Base-by-base conservation (phyloP, 53 echinoderm and acorn worm species). In the Echinarachnius parma region DNA sequence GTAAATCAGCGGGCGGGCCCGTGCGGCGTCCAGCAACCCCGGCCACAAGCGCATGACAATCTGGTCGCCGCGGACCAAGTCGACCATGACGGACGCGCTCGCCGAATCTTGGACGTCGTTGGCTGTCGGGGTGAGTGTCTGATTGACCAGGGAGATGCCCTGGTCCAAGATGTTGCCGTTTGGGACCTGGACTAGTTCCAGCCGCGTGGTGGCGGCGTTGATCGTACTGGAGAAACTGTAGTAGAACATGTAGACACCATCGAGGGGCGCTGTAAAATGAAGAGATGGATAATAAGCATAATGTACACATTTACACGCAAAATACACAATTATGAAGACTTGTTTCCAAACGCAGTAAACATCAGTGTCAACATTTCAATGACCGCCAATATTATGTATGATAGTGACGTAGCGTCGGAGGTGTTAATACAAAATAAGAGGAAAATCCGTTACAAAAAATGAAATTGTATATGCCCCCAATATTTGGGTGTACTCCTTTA, bases 231-330 rank as follows among this genome's bases (percentile, higher is more conserved):
- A 48, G 48, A 66, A 66, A 48, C 48, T 47, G 47, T 47, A 46
- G 66, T 66, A 66, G 66, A 66, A 66, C 15, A 27, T 27, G 66
- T 66, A 66, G 48, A 66, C 66, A 28, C 66, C 66, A 5, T 48
- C 26, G 18, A 66, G 28, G 4, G 66, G 66, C 7, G 29, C 66
- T 62, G 62, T n/a, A n/a, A n/a, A n/a, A n/a, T n/a, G n/a, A n/a
- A n/a, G n/a, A n/a, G n/a, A n/a, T n/a, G n/a, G n/a, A n/a, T n/a
- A n/a, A n/a, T n/a, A n/a, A n/a, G n/a, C n/a, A n/a, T n/a, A n/a
- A n/a, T n/a, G n/a, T n/a, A n/a, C n/a, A n/a, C n/a, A n/a, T n/a
- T n/a, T n/a, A n/a, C n/a, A n/a, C n/a, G n/a, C n/a, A n/a, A n/a
- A n/a, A n/a, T n/a, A n/a, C n/a, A n/a, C n/a, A n/a, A n/a, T n/a